A percentile compares a stretch with the other conserved stretches of the same genome.
phyloP scores from a whole-genome alignment of 2,113 vertebrate genomes.

The Podilymbus podiceps region DNA sequence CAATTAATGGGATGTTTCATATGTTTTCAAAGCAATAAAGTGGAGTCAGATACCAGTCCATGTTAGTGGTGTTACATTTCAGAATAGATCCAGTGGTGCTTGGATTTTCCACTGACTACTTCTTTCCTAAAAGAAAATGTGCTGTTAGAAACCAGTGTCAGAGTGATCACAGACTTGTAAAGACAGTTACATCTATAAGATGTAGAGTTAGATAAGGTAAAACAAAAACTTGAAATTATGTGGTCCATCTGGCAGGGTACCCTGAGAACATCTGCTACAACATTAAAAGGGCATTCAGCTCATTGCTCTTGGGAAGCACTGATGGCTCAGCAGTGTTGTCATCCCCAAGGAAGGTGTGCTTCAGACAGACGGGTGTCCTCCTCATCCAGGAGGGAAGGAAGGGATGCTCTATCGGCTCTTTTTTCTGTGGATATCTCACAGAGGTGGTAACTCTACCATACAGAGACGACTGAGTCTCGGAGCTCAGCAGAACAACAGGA shows the following conservation, averaged over 20 bases:
- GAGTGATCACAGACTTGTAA: neutral
- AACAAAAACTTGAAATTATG: neutral
- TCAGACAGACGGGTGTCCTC: neutral
- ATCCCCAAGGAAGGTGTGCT: neutral
- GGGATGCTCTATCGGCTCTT: neutral
- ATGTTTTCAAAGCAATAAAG: neutral
- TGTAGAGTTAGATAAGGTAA: neutral
- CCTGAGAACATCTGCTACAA: neutral
- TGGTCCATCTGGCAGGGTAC: neutral
- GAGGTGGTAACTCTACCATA: neutral
- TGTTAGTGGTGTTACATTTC: neutral
- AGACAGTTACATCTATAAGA: neutral
- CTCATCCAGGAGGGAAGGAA: neutral
- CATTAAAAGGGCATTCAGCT: neutral
- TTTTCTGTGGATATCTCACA: neutral
- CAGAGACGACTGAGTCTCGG: neutral
- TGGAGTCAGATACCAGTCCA: neutral
- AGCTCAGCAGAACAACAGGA: neutral
- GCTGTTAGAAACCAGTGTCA: neutral
- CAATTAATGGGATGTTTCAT: neutral
- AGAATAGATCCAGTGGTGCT: neutral
- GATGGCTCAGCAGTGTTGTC: accelerated
- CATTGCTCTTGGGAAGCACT: neutral
- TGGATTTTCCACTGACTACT: neutral
- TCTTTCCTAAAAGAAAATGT: neutral